Percentiles rank a stretch among this genome's conserved stretches.
phyloP scores from a whole-genome alignment of 64 coral and sea anemone species.

The Actinia equina region DNA sequence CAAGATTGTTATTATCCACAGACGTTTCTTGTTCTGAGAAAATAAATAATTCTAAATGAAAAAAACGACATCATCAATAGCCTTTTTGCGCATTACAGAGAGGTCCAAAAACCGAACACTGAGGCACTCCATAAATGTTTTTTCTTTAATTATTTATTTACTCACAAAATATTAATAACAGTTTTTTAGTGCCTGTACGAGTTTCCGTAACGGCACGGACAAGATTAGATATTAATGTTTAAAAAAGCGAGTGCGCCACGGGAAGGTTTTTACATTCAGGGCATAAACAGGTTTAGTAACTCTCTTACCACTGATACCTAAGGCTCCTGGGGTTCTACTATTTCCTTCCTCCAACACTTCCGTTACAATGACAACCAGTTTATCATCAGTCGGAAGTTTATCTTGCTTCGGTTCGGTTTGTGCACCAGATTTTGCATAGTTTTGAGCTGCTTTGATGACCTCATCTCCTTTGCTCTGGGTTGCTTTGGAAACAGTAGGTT shows the following conservation, averaged over 20 bases:
- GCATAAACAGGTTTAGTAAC: not conserved
- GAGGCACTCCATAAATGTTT: no score
- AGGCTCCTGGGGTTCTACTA: not conserved
- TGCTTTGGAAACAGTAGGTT: not conserved
- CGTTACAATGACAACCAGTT: not conserved
- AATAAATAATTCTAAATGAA: not conserved
- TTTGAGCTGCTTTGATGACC: conserved; percentile 7
- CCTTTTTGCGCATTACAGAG: no score
- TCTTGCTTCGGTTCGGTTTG: conserved; percentile 5
- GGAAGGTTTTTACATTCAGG: no score
- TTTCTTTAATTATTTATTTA: no score
- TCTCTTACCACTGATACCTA: not conserved
- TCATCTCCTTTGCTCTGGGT: not conserved
- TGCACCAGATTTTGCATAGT: conserved; percentile 11
- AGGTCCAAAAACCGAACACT: no score
- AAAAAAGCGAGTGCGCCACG: no score
- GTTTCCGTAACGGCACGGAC: no score
- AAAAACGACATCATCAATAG: not conserved
- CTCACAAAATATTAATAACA: no score
- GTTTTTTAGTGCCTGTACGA: no score
- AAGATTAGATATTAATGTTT: no score
- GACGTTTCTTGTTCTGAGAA: not conserved
- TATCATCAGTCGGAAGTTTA: not conserved
- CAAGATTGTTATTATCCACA: not conserved
- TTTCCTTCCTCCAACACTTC: conserved; percentile 8